These are phyloP conservation scores for Brachypalpus laphriformis DNA, from an alignment of 2,888 invertebrate species.

Conservation along the genomic window DNA sequence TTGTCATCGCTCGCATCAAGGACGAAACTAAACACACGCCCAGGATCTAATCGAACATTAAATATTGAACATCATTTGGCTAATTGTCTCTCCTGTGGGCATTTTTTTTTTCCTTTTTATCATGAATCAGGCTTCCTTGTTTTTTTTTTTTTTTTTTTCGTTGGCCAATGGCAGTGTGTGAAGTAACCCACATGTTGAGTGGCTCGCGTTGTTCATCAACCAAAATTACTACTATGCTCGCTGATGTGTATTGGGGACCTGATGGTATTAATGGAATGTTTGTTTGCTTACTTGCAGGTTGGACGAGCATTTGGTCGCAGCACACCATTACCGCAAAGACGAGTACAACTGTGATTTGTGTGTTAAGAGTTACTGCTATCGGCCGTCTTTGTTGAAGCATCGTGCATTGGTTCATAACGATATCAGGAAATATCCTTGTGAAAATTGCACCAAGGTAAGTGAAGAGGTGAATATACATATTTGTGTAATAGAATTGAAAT, in stretches of 20 bases:
- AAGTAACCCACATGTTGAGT: constrained; percentile 78
- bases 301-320: constrained; percentile 91
- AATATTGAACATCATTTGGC: constrained; percentile 83
- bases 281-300: constrained; percentile 85
- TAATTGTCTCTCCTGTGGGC: constrained; percentile 79
- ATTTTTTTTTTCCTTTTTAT: constrained; percentile 54
- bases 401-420: constrained; percentile 92
- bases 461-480: constrained; percentile 69
- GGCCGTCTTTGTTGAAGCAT: constrained; percentile 91
- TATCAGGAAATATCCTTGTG: constrained; percentile 94
- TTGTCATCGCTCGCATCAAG: constrained; percentile 77
- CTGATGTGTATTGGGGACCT: constrained; percentile 29
- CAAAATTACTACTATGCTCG: constrained; percentile 69
- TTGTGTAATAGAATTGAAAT: constrained; percentile 5
- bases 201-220: constrained; percentile 27
- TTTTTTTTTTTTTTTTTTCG: background rate
- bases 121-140: constrained; percentile 51
- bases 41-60: constrained; percentile 82
- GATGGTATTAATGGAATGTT: constrained; percentile 27
- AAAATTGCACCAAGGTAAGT: constrained; percentile 93
- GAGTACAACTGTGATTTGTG: constrained; percentile 94
- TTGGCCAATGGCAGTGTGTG: constrained; percentile 76
- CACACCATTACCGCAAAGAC: constrained; percentile 90
- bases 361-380: constrained; percentile 91
- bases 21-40: constrained; percentile 75